Evolutionary conservation across 1,140 invertebrate species (phyloP).

Genomic region (Anastrepha ludens): DNA sequence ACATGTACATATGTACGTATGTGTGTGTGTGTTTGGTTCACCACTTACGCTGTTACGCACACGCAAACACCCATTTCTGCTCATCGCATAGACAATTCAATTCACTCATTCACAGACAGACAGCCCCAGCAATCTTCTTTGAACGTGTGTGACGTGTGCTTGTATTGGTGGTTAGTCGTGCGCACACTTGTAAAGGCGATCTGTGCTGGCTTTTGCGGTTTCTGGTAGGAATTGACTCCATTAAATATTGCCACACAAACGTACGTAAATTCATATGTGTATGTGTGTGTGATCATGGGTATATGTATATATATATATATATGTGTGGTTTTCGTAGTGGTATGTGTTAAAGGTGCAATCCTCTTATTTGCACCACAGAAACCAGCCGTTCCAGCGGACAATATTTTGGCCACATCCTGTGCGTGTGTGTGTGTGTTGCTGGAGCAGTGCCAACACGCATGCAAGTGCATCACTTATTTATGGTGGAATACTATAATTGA

Average conservation of each 20-base stretch:
- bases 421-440: no score
- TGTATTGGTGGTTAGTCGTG: constrained; percentile 1
- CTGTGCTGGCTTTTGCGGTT: constrained; percentile 15
- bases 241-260: constrained; percentile 27
- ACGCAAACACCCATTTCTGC: no score
- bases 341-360: background rate
- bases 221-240: constrained; percentile 33
- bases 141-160: background rate
- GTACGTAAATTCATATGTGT: background rate
- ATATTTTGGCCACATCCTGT: background rate
- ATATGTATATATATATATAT: background rate
- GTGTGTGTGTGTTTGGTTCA: background rate
- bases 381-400: background rate
- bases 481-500: no score
- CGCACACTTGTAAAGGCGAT: background rate
- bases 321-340: background rate
- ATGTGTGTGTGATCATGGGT: no score
- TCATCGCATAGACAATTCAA: constrained; percentile 5
- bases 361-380: background rate
- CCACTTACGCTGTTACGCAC: background rate
- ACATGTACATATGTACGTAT: background rate
- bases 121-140: background rate
- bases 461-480: no score
- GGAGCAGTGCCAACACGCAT: no score
- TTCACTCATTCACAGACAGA: constrained; percentile 13